These are phyloP conservation scores for Barypeithes pellucidus DNA, from an alignment of 2,888 invertebrate genomes.

Conservation along the genomic window DNA sequence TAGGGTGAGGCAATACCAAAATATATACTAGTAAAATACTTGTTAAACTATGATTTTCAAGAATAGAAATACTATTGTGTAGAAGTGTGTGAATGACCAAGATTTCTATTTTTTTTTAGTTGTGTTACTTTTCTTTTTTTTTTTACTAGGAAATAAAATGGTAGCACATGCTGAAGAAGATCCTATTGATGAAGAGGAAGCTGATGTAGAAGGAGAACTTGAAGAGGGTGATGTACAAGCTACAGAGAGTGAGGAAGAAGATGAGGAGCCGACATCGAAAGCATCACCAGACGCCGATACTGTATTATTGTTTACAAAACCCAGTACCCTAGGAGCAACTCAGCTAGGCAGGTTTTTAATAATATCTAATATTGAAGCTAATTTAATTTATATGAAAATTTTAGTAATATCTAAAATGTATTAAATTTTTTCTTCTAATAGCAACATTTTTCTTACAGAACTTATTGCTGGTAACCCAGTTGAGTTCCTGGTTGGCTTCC, in stretches of 20 bases:
- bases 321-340: constrained; percentile 76
- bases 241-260: constrained; percentile 71
- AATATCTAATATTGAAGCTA: not conserved
- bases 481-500: constrained; percentile 96
- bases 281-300: constrained; percentile 95
- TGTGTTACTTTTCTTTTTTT: not conserved
- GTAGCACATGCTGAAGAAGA: constrained; percentile 79
- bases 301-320: constrained; percentile 90
- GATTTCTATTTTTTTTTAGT: too few species aligned
- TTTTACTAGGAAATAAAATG: constrained; percentile 67
- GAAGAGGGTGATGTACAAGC: constrained; percentile 74
- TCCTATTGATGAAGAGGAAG: constrained; percentile 80
- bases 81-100: too few species aligned
- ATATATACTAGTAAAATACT: too few species aligned
- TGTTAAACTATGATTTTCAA: too few species aligned
- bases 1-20: too few species aligned
- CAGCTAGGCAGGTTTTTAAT: constrained; percentile 74
- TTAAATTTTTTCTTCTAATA: constrained; percentile 10
- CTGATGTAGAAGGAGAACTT: constrained; percentile 80
- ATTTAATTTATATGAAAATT: not conserved
- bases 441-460: constrained; percentile 74
- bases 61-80: too few species aligned
- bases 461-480: constrained; percentile 93
- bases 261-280: constrained; percentile 78
- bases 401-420: not conserved